Base-by-base conservation (phyloP, 2,888 invertebrate species). In the Dione juno region DNA sequence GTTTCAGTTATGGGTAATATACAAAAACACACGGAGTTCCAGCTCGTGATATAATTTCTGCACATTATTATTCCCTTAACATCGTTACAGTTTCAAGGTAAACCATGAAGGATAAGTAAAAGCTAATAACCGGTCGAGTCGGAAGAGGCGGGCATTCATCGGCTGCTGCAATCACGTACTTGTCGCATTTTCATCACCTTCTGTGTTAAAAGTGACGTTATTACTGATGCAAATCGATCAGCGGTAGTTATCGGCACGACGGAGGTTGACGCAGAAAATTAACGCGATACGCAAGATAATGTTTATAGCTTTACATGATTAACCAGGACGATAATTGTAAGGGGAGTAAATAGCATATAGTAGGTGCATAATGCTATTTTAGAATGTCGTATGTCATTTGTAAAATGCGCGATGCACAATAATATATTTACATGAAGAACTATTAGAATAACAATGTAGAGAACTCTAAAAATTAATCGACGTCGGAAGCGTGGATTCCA, bases 191-290 rank as follows among this genome's bases (percentile, higher is more conserved):
- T 92, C 93, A 92, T 93, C 92, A 91, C 91, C 89, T 90, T 88
- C 84, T 77, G 83, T 81, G 88, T 87, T 89, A 89, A 89, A 91
- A 90, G 90, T 92, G 90, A 92, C 87, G 90, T 89, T 89, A 93
- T 93, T 92, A 92, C 84, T 85, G 88, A 93, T 93, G 93, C 92
- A 93, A 92, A 92, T 93, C 90, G 90, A 90, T 92, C 89, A 88
- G 85, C 84, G 84, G 85, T 88, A 89, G 88, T 91, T 92, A 93
- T 89, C 90, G 85, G 79, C 84, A 82, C 86, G 84, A 84, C 84
- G 88, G 87, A 88, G 88, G 88, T 88, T 89, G 88, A 90, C 88
- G 89, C 85, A 86, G 88, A 84, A 88, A 91, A 91, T 92, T 90
- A 91, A 84, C 88, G 85, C 86, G 88, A 88, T 88, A 89, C 88